Conservation (phyloP, 2,888 invertebrate genomes). For the Lepetodrilus schrolli region DNA sequence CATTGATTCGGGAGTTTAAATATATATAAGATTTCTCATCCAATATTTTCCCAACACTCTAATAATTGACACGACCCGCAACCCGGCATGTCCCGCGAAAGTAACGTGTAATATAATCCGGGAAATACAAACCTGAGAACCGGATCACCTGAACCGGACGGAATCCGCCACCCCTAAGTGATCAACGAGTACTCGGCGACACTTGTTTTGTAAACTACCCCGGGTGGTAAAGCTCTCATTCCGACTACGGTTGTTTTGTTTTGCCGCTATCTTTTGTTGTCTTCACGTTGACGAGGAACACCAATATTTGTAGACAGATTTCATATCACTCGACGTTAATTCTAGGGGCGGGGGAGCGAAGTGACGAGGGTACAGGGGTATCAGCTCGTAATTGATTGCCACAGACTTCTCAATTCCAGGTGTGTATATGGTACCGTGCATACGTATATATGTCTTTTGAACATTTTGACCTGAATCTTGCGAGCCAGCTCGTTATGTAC, state of each 20-base stretch:
- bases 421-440: too few relatives aligned
- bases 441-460: too few relatives aligned
- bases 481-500: too few relatives aligned
- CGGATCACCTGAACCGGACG: neutral
- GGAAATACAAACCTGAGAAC: conserved; percentile 10
- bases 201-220: conserved; percentile 27
- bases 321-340: conserved; percentile 6
- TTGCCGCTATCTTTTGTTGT: neutral
- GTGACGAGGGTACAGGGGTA: neutral
- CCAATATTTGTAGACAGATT: conserved; percentile 15
- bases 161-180: conserved; percentile 23
- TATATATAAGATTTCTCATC: conserved; percentile 22
- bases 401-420: neutral
- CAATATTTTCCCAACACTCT: conserved; percentile 31
- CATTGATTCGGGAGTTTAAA: conserved; percentile 24
- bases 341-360: neutral
- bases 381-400: conserved; percentile 13
- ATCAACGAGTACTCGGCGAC: conserved; percentile 2
- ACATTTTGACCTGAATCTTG: too few relatives aligned
- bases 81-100: neutral
- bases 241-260: neutral
- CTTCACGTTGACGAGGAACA: conserved; percentile 11
- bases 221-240: neutral
- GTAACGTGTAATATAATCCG: conserved; percentile 19
- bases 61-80: conserved; percentile 21